Evolutionary conservation across 1,140 invertebrate species (phyloP).

Genomic region (Drosophila ficusphila): DNA sequence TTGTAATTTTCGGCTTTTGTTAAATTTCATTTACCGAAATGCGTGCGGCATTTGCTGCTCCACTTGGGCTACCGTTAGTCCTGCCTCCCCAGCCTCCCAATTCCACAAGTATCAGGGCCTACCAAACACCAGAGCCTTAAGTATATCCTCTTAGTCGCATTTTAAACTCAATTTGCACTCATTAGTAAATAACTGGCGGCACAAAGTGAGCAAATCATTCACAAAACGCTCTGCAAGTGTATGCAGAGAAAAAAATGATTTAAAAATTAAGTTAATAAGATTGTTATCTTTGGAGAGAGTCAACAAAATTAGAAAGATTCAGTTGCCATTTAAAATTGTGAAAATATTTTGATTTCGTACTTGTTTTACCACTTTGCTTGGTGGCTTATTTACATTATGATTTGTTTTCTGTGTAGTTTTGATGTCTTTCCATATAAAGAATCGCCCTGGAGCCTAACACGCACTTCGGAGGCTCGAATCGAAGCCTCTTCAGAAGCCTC

Average conservation of each 20-base stretch:
- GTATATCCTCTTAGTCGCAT: conserved; percentile 71
- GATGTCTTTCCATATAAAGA: neutral
- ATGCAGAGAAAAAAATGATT: conserved; percentile 4
- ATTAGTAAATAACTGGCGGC: conserved; percentile 73
- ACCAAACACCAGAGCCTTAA: conserved; percentile 12
- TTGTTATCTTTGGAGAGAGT: no score
- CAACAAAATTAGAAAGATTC: no score
- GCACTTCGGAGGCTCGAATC: conserved; percentile 11
- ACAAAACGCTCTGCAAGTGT: conserved; percentile 42
- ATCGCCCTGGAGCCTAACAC: conserved; percentile 47
- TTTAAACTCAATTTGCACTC: conserved; percentile 79
- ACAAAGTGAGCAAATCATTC: conserved; percentile 61
- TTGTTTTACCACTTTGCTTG: no score
- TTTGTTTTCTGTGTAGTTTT: neutral
- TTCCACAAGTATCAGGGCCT: conserved; percentile 3
- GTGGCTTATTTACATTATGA: neutral
- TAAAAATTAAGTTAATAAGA: neutral
- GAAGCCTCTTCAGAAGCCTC: conserved; percentile 11
- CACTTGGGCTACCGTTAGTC: conserved; percentile 46
- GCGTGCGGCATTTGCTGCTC: conserved; percentile 47
- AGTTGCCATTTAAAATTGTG: no score
- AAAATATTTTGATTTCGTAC: no score
- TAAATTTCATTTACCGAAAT: conserved; percentile 73
- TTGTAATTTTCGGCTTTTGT: conserved; percentile 55
- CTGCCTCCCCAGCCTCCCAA: conserved; percentile 10